Conservation (phyloP, 2,797 vertebrate species). For the Gobionotothen gibberifrons region DNA sequence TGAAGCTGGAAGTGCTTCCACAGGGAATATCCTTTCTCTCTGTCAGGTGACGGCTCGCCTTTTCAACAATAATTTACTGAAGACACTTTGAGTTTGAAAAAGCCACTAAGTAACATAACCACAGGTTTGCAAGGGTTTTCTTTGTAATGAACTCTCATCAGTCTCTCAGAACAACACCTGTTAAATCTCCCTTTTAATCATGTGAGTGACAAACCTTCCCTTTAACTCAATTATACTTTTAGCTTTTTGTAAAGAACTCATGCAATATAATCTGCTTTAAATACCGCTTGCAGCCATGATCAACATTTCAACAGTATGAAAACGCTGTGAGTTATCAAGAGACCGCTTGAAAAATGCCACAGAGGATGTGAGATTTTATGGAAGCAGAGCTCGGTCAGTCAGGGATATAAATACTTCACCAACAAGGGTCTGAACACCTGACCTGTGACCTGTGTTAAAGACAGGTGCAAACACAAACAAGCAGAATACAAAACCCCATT, state of each 20-base stretch:
- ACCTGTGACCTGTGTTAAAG: conserved; percentile 51
- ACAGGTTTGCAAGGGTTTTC: conserved; percentile 17
- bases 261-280: conserved; percentile 64
- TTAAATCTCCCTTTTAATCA: conserved; percentile 71
- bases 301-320: conserved; percentile 51
- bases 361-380: conserved; percentile 49
- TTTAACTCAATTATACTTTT: conserved; percentile 62
- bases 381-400: conserved; percentile 53
- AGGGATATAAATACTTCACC: conserved; percentile 70
- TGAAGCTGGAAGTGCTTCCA: conserved; percentile 17
- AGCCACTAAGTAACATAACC: conserved; percentile 20
- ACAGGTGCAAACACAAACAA: conserved; percentile 69
- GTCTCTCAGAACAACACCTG: conserved; percentile 38
- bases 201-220: conserved; percentile 62
- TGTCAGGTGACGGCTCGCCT: conserved; percentile 9
- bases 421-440: conserved; percentile 54
- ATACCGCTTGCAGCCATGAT: conserved; percentile 59
- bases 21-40: not conserved
- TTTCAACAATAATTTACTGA: conserved; percentile 23
- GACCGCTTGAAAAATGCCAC: conserved; percentile 50
- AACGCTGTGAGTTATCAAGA: conserved; percentile 40
- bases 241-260: conserved; percentile 37
- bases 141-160: conserved; percentile 6
- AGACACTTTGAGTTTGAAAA: conserved; percentile 22
- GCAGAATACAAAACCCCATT: conserved; percentile 65